A percentile compares a stretch with the other conserved stretches of the same genome.
Evolutionary conservation across 2,797 vertebrate species (phyloP).

Genomic region (Cacajao melanocephalus): DNA sequence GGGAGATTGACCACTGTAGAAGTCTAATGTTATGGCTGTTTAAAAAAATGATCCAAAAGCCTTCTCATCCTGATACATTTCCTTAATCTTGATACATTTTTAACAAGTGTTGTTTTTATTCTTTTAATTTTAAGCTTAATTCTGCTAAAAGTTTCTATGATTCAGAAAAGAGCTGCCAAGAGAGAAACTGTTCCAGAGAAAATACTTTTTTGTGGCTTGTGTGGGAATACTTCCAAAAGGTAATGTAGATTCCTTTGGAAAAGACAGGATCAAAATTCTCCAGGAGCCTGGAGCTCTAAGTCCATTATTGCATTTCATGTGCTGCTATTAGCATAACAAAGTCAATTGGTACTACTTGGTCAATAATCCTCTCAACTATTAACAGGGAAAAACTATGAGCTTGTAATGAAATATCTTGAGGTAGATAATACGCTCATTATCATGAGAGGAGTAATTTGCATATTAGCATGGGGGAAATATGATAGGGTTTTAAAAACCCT

Average conservation of each 20-base stretch:
- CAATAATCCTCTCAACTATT: constrained; percentile 69
- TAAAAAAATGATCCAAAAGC: neutral
- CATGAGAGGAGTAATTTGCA: constrained; percentile 55
- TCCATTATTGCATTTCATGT: constrained; percentile 9
- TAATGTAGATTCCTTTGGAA: constrained; percentile 10
- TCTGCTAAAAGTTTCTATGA: neutral
- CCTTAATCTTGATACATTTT: constrained; percentile 15
- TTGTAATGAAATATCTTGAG: constrained; percentile 58
- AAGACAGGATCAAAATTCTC: constrained; percentile 47
- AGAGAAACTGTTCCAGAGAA: constrained; percentile 26
- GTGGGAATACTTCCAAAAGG: constrained; percentile 1
- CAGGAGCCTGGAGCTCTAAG: neutral
- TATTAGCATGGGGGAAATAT: constrained; percentile 54
- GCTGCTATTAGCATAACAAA: constrained; percentile 67
- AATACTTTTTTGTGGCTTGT: neutral
- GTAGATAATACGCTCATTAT: constrained; percentile 46
- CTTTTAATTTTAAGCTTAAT: neutral
- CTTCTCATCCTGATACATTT: neutral
- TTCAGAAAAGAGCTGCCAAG: constrained; percentile 24
- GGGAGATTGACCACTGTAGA: neutral
- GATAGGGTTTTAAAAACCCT: constrained; percentile 8
- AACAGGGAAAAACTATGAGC: constrained; percentile 52
- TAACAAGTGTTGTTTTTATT: neutral
- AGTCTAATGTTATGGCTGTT: neutral
- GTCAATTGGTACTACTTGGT: constrained; percentile 41